Percentiles rank a stretch among this genome's conserved stretches.
These are phyloP conservation scores for Okamejei kenojei DNA, from an alignment of 2,797 vertebrate genomes.

Conservation along the genomic window DNA sequence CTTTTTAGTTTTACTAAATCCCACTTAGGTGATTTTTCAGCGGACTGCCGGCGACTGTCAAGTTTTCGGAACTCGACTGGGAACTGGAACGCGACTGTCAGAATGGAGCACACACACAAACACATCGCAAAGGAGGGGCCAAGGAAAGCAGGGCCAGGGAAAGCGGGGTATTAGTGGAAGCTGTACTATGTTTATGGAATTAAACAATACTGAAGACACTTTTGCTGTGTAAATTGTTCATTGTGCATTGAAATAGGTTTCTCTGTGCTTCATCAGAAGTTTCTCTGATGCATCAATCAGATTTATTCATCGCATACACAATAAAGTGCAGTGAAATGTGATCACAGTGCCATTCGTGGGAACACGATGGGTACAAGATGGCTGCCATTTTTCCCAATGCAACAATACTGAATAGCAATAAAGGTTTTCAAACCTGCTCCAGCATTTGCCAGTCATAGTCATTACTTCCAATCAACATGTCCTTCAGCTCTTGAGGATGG, in stretches of 20 bases:
- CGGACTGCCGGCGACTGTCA: too few relatives aligned
- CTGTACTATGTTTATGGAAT: background rate
- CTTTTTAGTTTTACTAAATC: too few relatives aligned
- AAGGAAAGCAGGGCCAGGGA: too few relatives aligned
- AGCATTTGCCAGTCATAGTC: constrained; percentile 53
- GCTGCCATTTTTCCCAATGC: background rate
- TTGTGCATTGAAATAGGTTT: background rate
- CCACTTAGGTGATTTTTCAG: too few relatives aligned
- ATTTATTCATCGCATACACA: too few relatives aligned
- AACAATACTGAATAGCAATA: background rate
- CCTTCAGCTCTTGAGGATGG: constrained; percentile 51
- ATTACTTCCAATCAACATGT: constrained; percentile 46
- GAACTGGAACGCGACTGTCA: too few relatives aligned
- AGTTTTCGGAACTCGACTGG: too few relatives aligned
- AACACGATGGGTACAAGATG: background rate
- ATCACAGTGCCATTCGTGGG: background rate
- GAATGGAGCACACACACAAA: too few relatives aligned
- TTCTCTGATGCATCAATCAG: too few relatives aligned
- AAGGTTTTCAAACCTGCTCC: constrained; percentile 48
- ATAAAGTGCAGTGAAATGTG: too few relatives aligned
- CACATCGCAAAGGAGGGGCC: too few relatives aligned
- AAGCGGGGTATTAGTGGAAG: background rate
- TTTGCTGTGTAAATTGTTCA: background rate
- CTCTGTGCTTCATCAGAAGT: background rate
- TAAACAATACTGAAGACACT: background rate